Evolutionary conservation across 2,797 vertebrate genomes (phyloP), one percentile per base, ranked within the genome.

Genomic region (Pygocentrus nattereri): DNA sequence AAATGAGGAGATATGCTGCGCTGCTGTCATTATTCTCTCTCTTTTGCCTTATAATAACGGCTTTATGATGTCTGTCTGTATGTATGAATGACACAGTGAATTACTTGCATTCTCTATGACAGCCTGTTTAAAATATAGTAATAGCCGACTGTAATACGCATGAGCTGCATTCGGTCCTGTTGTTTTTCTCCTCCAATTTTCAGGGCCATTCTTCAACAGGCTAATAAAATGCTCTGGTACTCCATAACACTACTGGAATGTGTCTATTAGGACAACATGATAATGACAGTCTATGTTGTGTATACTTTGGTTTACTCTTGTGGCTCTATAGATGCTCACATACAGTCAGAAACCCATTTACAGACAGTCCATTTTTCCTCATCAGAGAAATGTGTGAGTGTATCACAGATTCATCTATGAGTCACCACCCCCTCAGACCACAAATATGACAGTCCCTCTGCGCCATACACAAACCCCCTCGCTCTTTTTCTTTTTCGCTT

Each of bases 361-460:
- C 27, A 64, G 27, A 19, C 19, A 19, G 61, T 7, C 61, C 3
- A 41, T 58, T 76, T 59, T 71, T 78, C 56, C 34, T 81, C 88
- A 91, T 87, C 77, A 85, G 47, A 89, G 85, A 82, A 87, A 80
- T 88, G 86, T 91, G 88, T 84, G 85, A 84, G 64, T 38, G 65
- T 47, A 58, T 87, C 79, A 83, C 73, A 86, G 79, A 89, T 90
- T 84, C 87, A 82, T 58, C 85, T 67, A 38, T 64, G 80, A 89
- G 80, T 85, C 79, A 84, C 78, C 77, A 47, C 72, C 54, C 62
- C 64, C 77, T 70, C 81, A 52, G 61, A 89, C 91, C 90, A 84
- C 90, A 94, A 88, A 86, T 90, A 88, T 90, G 87, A 91, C 82
- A 79, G 84, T 88, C 84, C 85, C 84, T 90, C 87, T 87, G 83